Evolutionary conservation across 2,888 invertebrate genomes (phyloP), one percentile per base, ranked within the genome.

Genomic region (Lasioglossum leucozonium): DNA sequence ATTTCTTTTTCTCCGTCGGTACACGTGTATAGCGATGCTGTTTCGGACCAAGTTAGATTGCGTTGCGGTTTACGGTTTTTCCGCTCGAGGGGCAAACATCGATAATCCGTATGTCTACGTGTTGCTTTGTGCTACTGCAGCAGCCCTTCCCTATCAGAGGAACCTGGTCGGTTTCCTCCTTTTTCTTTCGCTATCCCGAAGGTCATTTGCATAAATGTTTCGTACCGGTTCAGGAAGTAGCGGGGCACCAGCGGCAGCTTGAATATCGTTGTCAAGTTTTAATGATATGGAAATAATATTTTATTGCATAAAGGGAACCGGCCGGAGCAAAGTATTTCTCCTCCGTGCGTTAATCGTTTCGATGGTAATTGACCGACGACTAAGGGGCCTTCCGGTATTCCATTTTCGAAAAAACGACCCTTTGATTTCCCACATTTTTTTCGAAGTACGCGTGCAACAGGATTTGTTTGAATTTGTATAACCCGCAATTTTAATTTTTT

Each of bases 41-140:
- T 76, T 77, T 84, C 84, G 77, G 73, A 85, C 82, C 55, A 90
- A 91, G 91, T 90, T 90, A 90, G 86, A 91, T 91, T 90, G 86
- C 89, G 55, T 85, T 87, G 87, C 82, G 88, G 90, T 91, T 87
- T 87, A 81, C 81, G 86, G 90, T 80, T 88, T 88, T 91, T 88
- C 82, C 77, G 74, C 72, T 69, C 72, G 78, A 30, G 55, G 69
- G 72, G 74, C 80, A 69, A 72, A 58, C 81, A 89, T 84, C 89
- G 89, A 85, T 87, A 87, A 86, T 84, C 77, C 81, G 65, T 72
- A 30, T 79, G 74, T 79, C 75, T 79, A 80, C 74, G 80, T 74
- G 79, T 85, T 85, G 79, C 80, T 71, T 37, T 34, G 62, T 58
- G 69, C 37, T 55, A n/a, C 37, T 37, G 37, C 58, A 67, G 58